phyloP scores from a whole-genome alignment of 2,888 invertebrate genomes.

The Augochlorella aurata region DNA sequence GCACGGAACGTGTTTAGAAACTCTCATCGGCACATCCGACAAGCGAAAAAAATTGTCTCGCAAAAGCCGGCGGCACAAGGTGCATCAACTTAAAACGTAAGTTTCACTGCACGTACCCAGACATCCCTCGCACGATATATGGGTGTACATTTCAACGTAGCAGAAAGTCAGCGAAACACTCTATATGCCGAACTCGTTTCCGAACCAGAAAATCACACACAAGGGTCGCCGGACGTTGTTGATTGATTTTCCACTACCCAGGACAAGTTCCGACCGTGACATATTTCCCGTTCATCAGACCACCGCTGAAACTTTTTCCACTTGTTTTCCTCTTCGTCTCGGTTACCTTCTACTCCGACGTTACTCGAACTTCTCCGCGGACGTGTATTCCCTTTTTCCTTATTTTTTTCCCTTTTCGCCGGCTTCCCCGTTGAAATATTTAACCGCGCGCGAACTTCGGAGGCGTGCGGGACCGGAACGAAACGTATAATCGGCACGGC shows the following conservation, averaged over 20 bases:
- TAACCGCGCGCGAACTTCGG: constrained; percentile 64
- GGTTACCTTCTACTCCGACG: constrained; percentile 46
- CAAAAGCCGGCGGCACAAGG: background rate
- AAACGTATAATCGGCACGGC: constrained; percentile 45
- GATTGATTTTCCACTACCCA: constrained; percentile 60
- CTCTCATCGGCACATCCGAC: too few relatives aligned
- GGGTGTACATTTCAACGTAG: background rate
- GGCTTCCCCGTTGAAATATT: constrained; percentile 61
- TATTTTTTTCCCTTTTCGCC: constrained; percentile 32
- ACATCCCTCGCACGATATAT: background rate
- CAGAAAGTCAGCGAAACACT: background rate
- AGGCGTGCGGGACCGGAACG: constrained; percentile 35
- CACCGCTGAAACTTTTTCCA: constrained; percentile 67
- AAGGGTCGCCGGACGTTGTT: constrained; percentile 28
- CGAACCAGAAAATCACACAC: constrained; percentile 18
- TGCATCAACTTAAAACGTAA: background rate
- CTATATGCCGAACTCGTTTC: background rate
- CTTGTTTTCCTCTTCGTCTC: constrained; percentile 55
- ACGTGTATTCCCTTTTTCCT: background rate
- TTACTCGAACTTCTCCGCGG: constrained; percentile 63
- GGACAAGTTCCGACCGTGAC: constrained; percentile 61
- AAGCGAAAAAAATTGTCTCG: too few relatives aligned
- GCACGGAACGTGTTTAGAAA: too few relatives aligned
- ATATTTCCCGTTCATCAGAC: constrained; percentile 70
- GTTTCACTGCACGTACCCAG: background rate